A percentile compares a stretch with the other conserved stretches of the same genome.
phyloP scores from a whole-genome alignment of 2,113 vertebrate genomes.

The Ictalurus punctatus region DNA sequence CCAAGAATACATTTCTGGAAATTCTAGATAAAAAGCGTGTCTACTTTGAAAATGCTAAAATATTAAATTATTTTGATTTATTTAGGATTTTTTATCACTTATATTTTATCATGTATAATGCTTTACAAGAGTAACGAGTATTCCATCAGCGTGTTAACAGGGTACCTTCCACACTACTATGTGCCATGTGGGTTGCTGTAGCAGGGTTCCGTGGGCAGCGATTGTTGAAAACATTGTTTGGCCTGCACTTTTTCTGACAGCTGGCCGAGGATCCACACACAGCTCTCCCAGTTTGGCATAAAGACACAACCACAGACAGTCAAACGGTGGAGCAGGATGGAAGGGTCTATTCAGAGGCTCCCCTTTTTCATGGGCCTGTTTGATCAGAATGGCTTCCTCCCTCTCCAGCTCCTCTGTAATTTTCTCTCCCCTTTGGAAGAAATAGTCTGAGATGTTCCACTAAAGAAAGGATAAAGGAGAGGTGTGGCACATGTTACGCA shows the following conservation, averaged over 20 bases:
- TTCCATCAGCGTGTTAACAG: not conserved
- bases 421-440: slow-evolving; percentile 95
- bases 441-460: slow-evolving; percentile 99
- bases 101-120: too few species aligned
- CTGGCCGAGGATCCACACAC: slow-evolving; percentile 93
- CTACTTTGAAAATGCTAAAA: too few species aligned
- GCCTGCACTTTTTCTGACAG: slow-evolving; percentile 94
- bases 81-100: too few species aligned
- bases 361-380: slow-evolving; percentile 90
- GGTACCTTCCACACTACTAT: slow-evolving; percentile 93
- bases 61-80: too few species aligned
- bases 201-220: slow-evolving; percentile 91
- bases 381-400: slow-evolving; percentile 86
- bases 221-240: slow-evolving; percentile 97
- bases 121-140: not conserved
- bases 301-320: slow-evolving; percentile 95
- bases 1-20: too few species aligned
- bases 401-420: slow-evolving; percentile 91
- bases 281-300: slow-evolving; percentile 94
- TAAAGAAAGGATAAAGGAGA: slow-evolving; percentile 63
- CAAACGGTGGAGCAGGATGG: slow-evolving; percentile 94
- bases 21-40: too few species aligned
- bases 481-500: not conserved
- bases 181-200: slow-evolving; percentile 95
- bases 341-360: slow-evolving; percentile 88